Conservation (phyloP, 1,140 invertebrate species). For the Dreissena rostriformis region DNA sequence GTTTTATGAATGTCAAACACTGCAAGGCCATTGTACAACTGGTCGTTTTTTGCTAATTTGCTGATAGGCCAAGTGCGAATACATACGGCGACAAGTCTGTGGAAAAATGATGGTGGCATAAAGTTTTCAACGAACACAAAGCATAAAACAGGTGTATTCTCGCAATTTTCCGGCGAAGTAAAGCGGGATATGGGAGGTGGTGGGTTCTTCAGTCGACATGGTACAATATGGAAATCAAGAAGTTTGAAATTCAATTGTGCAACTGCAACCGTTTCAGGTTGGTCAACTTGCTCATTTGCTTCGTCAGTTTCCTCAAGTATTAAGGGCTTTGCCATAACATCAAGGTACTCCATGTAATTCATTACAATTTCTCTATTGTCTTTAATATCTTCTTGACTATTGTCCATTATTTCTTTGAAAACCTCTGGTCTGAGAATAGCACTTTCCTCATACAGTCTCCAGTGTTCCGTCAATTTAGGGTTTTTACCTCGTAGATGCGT, state of each 20-base stretch:
- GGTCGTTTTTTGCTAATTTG: not conserved
- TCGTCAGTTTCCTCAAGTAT: not conserved
- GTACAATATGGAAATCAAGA: conserved; percentile 29
- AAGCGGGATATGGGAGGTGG: no score
- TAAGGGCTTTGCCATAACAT: conserved; percentile 33
- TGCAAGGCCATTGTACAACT: conserved; percentile 34
- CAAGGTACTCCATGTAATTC: conserved; percentile 42
- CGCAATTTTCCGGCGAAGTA: not conserved
- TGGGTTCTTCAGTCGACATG: not conserved
- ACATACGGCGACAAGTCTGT: conserved; percentile 21
- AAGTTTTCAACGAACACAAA: conserved; percentile 14
- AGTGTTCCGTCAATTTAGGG: not conserved
- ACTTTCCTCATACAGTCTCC: conserved; percentile 22
- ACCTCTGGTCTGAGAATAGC: conserved; percentile 21
- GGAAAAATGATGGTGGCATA: conserved; percentile 43
- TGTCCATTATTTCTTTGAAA: conserved; percentile 39
- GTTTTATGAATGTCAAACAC: not conserved
- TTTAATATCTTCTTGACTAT: conserved; percentile 16
- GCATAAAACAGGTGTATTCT: conserved; percentile 11
- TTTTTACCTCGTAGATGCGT: conserved; percentile 21
- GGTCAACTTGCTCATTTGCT: not conserved
- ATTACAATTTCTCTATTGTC: conserved; percentile 15
- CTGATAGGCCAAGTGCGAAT: not conserved
- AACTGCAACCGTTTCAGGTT: no score
- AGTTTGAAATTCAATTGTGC: not conserved